Percentiles rank a stretch among this genome's conserved stretches.
Conservation (phyloP, 2,888 invertebrate genomes). For the Melikaiella ostensackeni region DNA sequence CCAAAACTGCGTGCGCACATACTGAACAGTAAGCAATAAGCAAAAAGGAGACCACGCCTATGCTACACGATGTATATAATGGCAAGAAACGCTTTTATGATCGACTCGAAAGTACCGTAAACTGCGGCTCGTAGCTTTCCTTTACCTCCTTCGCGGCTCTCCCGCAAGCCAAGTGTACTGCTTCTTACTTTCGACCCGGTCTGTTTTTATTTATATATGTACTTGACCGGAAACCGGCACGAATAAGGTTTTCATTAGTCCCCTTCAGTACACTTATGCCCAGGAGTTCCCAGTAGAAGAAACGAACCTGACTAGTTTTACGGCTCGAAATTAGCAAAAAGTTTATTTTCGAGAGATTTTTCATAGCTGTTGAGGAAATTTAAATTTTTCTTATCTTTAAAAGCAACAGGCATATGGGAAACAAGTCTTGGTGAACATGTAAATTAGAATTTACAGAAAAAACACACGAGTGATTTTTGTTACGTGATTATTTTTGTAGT, state of each 20-base stretch:
- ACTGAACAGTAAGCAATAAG: background rate
- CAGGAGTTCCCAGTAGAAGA: background rate
- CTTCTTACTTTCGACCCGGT: conserved; percentile 47
- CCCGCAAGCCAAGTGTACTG: conserved; percentile 46
- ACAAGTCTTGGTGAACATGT: too few species aligned
- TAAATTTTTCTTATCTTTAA: too few species aligned
- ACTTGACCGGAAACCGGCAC: conserved; percentile 7
- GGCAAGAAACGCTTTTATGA: conserved; percentile 53
- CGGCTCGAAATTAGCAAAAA: background rate
- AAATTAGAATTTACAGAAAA: too few species aligned
- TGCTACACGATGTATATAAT: background rate
- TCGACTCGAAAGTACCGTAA: conserved; percentile 60
- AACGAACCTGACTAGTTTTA: background rate
- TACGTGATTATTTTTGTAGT: too few species aligned
- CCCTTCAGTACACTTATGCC: background rate
- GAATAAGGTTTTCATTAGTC: background rate
- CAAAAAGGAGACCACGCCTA: conserved; percentile 56
- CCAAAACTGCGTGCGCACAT: conserved; percentile 2
- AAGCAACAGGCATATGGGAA: too few species aligned
- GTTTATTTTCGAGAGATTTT: background rate
- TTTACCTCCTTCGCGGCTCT: conserved; percentile 55
- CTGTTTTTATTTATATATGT: conserved; percentile 13
- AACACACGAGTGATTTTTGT: too few species aligned
- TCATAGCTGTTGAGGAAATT: too few species aligned
- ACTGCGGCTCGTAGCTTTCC: conserved; percentile 60